Base-by-base conservation (phyloP, 2,113 vertebrate genomes). In the Madoqua kirkii region DNA sequence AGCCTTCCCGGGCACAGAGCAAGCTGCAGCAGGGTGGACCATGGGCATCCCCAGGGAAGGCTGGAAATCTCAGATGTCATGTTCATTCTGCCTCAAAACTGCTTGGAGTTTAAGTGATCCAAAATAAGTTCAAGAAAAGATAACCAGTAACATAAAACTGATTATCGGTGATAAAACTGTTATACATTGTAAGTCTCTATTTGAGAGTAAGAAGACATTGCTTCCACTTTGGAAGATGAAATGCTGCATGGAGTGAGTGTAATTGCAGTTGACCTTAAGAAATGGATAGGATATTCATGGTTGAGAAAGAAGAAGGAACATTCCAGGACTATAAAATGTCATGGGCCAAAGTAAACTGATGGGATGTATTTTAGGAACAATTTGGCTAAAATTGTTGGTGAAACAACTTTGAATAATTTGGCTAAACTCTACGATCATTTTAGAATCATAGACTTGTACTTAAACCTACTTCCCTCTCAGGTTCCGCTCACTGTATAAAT, bases 321-420 rank as follows among this genome's bases (percentile, higher is more conserved):
- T 84, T 33, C 52, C 27, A 89, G 78, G 52, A 87, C 81, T 92
- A 29, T 16, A 79, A 89, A 79, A 87, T 93, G 62, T 36, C 82
- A 21, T 9, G 9, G 55, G 90, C 40, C 57, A 40, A 29, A 87
- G 59, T 86, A 15, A 64, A 90, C 57, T 87, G 40, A 90, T 82
- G 81, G 85, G 57, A 67, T 55, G 50, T 89, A 57, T 94, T 86
- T 93, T 64, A 92, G 67, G 67, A 96, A 62, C n/a, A 95, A 52
- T n/a, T 84, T 94, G 90, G 25, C 43, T 64, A 40, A 7, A 21
- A 17, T 82, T 48, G 23, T 29, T 74, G 54, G 36, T 64, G 52
- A 29, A 40, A 71, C n/a, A 71, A 71, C 67, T 40, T 71, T 23
- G 59, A 96, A 62, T 40, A 96, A 57, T 25, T 84, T 94, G 87